Conservation (phyloP, 2,113 vertebrate genomes). For the Hymenochirus boettgeri region DNA sequence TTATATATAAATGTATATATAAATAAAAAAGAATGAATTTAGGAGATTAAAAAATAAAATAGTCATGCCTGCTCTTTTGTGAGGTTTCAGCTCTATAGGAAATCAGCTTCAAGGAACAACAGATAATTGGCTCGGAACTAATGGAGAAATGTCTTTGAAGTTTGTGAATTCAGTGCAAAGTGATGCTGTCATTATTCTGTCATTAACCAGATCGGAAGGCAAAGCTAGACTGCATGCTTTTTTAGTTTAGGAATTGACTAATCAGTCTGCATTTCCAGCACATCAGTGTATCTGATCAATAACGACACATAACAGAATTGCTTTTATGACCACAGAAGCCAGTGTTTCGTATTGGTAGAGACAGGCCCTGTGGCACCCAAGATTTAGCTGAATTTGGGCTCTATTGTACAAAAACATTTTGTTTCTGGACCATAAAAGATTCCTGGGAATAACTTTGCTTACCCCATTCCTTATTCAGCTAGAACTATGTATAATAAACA, state of each 20-base stretch:
- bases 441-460: not conserved
- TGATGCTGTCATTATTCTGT: not conserved
- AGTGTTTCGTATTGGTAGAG: not conserved
- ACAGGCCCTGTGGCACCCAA: not conserved
- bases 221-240: not conserved
- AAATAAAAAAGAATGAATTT: not conserved
- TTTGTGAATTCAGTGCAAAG: constrained; percentile 1
- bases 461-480: too few species aligned
- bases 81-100: not conserved
- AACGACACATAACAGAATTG: constrained; percentile 1
- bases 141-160: not conserved
- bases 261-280: not conserved
- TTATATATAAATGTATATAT: too few species aligned
- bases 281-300: not conserved
- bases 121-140: not conserved
- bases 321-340: not conserved
- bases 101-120: constrained; percentile 6
- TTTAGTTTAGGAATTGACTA: not conserved
- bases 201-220: not conserved
- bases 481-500: too few species aligned
- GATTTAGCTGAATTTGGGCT: not conserved
- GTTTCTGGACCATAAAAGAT: not conserved
- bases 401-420: not conserved
- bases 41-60: not conserved
- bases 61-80: not conserved